These are phyloP conservation scores for Papilio polytes DNA, from an alignment of 1,140 invertebrate genomes.

Conservation along the genomic window DNA sequence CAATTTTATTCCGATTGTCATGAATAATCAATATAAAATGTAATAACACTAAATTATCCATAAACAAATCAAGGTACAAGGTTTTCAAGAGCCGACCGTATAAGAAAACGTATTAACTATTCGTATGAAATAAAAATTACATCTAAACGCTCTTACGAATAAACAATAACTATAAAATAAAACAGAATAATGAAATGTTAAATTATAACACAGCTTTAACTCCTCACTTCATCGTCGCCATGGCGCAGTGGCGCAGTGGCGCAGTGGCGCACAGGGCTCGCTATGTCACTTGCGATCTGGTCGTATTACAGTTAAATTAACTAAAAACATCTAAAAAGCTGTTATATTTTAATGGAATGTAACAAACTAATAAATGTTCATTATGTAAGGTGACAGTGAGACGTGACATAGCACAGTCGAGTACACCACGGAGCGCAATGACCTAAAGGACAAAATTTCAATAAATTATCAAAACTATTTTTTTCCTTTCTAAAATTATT, in stretches of 20 bases:
- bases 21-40: conserved; percentile 79
- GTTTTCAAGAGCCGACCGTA: conserved; percentile 72
- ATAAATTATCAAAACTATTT: conserved; percentile 75
- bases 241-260: too few species aligned
- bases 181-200: conserved; percentile 82
- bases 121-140: conserved; percentile 80
- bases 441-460: conserved; percentile 69
- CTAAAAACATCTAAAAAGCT: conserved; percentile 52
- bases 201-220: conserved; percentile 82
- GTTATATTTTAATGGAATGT: conserved; percentile 79
- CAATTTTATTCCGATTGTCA: conserved; percentile 64
- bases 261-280: conserved; percentile 67
- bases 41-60: conserved; percentile 76
- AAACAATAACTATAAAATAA: conserved; percentile 83
- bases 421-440: conserved; percentile 69
- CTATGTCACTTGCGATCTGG: conserved; percentile 58
- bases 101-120: conserved; percentile 78
- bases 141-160: conserved; percentile 81
- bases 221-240: conserved; percentile 70
- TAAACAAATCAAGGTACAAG: conserved; percentile 80
- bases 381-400: conserved; percentile 26
- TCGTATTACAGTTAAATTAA: conserved; percentile 19
- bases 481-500: conserved; percentile 64
- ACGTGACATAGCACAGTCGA: conserved; percentile 74
- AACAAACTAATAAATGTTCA: conserved; percentile 55